These are phyloP conservation scores for Hiodon alosoides DNA, from an alignment of 2,113 vertebrate genomes.

Conservation along the genomic window DNA sequence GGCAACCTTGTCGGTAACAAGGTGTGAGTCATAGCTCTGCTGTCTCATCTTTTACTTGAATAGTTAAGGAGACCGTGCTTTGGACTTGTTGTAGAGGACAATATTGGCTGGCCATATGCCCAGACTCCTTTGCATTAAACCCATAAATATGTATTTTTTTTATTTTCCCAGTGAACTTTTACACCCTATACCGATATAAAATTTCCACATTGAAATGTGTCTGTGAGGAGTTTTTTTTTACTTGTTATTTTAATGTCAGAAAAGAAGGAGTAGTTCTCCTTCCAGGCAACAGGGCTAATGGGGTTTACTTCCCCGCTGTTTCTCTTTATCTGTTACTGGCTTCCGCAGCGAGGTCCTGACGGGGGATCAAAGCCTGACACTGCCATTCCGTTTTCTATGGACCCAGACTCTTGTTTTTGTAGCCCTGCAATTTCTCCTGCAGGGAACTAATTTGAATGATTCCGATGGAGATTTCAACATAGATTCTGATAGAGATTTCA, in stretches of 20 bases:
- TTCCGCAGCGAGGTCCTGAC: constrained; percentile 41
- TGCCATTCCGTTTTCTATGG: constrained; percentile 26
- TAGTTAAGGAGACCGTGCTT: too few relatives aligned
- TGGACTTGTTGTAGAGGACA: too few relatives aligned
- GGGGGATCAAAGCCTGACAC: constrained; percentile 46
- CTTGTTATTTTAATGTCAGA: constrained; percentile 24
- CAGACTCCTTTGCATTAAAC: constrained; percentile 7
- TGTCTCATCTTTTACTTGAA: too few relatives aligned
- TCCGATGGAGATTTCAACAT: constrained; percentile 18
- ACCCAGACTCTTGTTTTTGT: constrained; percentile 38
- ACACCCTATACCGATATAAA: constrained; percentile 15
- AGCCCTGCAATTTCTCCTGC: constrained; percentile 21
- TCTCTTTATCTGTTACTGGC: constrained; percentile 25
- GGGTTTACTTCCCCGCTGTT: constrained; percentile 34
- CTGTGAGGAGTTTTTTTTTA: neutral
- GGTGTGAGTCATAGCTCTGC: too few relatives aligned
- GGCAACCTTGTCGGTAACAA: too few relatives aligned
- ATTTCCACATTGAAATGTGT: constrained; percentile 10
- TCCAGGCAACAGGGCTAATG: constrained; percentile 15
- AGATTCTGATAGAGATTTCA: constrained; percentile 7
- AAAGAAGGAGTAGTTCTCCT: neutral
- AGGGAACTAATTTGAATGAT: constrained; percentile 43
- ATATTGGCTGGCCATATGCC: constrained; percentile 25
- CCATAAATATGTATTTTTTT: constrained; percentile 8
- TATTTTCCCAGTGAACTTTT: constrained; percentile 14